Evolutionary conservation across 2,888 invertebrate genomes (phyloP), one percentile per base, ranked within the genome.

Genomic region (Corythucha ciliata): DNA sequence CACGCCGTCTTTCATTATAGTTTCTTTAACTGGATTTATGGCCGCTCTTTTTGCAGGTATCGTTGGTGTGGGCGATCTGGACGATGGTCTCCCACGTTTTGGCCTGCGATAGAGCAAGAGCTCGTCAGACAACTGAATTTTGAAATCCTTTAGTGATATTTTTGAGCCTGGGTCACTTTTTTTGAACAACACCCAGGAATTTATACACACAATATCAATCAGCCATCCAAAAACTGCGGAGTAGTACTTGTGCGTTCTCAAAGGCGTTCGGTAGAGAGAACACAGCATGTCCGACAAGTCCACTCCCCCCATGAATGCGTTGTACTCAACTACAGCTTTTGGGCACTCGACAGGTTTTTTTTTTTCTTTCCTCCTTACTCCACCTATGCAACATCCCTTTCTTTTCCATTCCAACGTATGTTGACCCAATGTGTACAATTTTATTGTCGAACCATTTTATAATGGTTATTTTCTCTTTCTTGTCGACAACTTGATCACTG

Each of bases 241-340:
- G 22, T 40, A 40, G 7, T 22, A 40, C 42, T 24, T 5, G 21
- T 21, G 20, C 16, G 40, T 16, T n/a, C 40, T 18, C 40, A 40
- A 27, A 16, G 4, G 25, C 4, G 26, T 42, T 8, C 16, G 10
- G 14, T 42, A 27, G 2, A 42, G 33, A 21, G 46, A 21, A 10
- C 16, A 18, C 2, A 46, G 34, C 46, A 6, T 42, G 33, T 46
- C 46, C 18, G n/a, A 20, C 34, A 33, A 33, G 21, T 46, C 46
- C n/a, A 46, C 46, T 29, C 46, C 46, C 20, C n/a, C 21, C 16
- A 14, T 21, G 33, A 20, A 37, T 10, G 37, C 21, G 37, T 37
- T 37, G 37, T 37, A 37, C 34, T 34, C 34, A 18, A 34, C 14
- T 6, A 34, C n/a, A 12, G 20, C 20, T 3, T 3, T 18, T 10